These are phyloP conservation scores for Endomychus coccineus DNA, from an alignment of 2,888 invertebrate species.

Conservation along the genomic window DNA sequence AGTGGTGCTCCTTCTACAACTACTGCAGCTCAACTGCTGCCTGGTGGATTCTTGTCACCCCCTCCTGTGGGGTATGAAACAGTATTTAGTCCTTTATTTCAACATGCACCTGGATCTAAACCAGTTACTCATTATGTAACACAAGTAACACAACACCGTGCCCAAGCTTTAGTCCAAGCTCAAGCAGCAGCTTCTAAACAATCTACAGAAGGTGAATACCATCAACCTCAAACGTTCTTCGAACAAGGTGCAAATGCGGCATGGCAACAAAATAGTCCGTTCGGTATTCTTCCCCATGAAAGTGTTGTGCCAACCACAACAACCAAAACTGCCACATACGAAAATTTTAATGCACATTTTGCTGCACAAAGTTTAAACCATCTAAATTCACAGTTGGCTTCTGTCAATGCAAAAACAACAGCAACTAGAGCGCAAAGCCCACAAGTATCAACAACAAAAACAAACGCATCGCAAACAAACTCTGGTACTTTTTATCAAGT, in stretches of 20 bases:
- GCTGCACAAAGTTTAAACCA: conserved; percentile 60
- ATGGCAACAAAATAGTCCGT: conserved; percentile 75
- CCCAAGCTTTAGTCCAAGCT: conserved; percentile 47
- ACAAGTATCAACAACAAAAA: conserved; percentile 33
- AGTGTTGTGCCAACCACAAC: conserved; percentile 59
- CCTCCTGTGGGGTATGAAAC: conserved; percentile 73
- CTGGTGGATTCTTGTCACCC: conserved; percentile 67
- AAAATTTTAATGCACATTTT: conserved; percentile 66
- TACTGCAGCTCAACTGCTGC: conserved; percentile 59
- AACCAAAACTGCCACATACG: conserved; percentile 47
- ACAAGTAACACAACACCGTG: conserved; percentile 60
- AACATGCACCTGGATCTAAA: conserved; percentile 55
- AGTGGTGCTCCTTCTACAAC: conserved; percentile 51
- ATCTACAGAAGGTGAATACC: conserved; percentile 39
- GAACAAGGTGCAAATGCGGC: conserved; percentile 57
- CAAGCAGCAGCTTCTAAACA: conserved; percentile 34
- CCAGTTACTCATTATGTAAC: conserved; percentile 54
- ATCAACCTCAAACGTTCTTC: conserved; percentile 62
- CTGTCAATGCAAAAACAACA: conserved; percentile 48
- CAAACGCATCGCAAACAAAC: conserved; percentile 41
- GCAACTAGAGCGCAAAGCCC: conserved; percentile 48
- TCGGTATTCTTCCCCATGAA: conserved; percentile 72
- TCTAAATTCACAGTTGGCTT: conserved; percentile 55
- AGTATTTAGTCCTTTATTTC: conserved; percentile 76
- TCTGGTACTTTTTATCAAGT: conserved; percentile 56